Evolutionary conservation across 1,140 invertebrate species (phyloP).

Genomic region (Penaeus chinensis): DNA sequence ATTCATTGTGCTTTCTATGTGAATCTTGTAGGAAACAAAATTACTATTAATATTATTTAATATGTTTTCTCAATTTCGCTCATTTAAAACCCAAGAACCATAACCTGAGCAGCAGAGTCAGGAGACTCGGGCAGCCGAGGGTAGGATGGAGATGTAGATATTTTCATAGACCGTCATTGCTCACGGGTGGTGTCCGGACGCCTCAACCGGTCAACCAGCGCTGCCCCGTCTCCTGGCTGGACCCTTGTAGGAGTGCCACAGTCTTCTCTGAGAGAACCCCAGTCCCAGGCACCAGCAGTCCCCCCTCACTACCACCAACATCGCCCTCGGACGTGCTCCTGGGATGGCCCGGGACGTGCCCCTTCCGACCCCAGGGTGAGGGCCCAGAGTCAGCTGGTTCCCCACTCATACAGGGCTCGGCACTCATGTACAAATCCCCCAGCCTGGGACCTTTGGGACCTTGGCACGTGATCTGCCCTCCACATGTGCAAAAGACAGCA

Average conservation of each 20-base stretch:
- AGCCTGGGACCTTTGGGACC: conserved; percentile 53
- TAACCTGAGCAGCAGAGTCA: conserved; percentile 54
- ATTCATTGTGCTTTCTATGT: conserved; percentile 63
- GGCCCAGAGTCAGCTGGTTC: conserved; percentile 56
- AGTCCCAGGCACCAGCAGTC: conserved; percentile 44
- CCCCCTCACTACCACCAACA: conserved; percentile 37
- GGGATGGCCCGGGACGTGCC: conserved; percentile 47
- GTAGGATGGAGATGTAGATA: conserved; percentile 61
- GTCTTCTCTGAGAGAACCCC: conserved; percentile 43
- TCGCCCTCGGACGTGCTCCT: conserved; percentile 51
- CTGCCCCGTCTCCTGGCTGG: conserved; percentile 58
- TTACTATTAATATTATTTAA: conserved; percentile 56
- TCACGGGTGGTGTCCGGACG: conserved; percentile 54
- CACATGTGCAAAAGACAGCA: conserved; percentile 61
- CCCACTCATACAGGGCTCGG: conserved; percentile 51
- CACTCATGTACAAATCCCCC: conserved; percentile 60
- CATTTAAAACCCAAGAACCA: conserved; percentile 56
- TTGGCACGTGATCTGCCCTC: conserved; percentile 60
- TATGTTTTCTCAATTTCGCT: conserved; percentile 58
- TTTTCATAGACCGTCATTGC: conserved; percentile 61
- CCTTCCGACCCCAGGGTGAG: conserved; percentile 41
- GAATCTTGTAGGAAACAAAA: conserved; percentile 61
- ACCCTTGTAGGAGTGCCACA: conserved; percentile 34
- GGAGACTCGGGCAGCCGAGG: conserved; percentile 55
- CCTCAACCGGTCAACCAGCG: conserved; percentile 54